A percentile compares a stretch with the other conserved stretches of the same genome.
Evolutionary conservation across 2,113 vertebrate species (phyloP).

Genomic region (Puffinus mauretanicus): DNA sequence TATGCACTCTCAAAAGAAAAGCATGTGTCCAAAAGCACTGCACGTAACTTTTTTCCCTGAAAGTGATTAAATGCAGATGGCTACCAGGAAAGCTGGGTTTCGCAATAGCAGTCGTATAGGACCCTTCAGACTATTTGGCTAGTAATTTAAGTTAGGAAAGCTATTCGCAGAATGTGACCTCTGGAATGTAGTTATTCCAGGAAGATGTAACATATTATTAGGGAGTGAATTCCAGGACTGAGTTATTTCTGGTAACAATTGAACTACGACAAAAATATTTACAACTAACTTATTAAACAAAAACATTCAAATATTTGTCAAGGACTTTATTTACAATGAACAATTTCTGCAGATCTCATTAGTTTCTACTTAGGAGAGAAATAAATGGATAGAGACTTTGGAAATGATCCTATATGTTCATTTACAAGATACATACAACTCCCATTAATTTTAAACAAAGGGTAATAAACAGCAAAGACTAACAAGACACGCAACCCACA

Average conservation of each 20-base stretch:
- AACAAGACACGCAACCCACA: neutral
- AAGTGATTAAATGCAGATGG: slow-evolving; percentile 58
- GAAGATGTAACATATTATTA: slow-evolving; percentile 48
- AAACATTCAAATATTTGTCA: slow-evolving; percentile 31
- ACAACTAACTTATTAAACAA: slow-evolving; percentile 1
- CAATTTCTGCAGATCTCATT: slow-evolving; percentile 9
- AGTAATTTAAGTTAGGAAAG: slow-evolving; percentile 56
- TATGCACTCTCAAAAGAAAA: neutral
- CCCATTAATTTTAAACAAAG: slow-evolving; percentile 7
- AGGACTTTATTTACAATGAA: slow-evolving; percentile 15
- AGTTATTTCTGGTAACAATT: slow-evolving; percentile 58
- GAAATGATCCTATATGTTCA: slow-evolving; percentile 1
- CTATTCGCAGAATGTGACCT: slow-evolving; percentile 60
- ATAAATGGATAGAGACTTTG: neutral
- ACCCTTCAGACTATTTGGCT: slow-evolving; percentile 31
- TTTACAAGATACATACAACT: slow-evolving; percentile 25
- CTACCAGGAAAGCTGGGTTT: neutral
- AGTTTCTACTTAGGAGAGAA: slow-evolving; percentile 24
- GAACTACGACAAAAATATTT: slow-evolving; percentile 28
- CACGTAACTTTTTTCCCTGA: neutral
- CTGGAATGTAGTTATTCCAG: slow-evolving; percentile 48
- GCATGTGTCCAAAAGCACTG: neutral
- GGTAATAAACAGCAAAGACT: neutral
- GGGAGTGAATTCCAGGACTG: slow-evolving; percentile 27
- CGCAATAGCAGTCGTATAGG: neutral